Evolutionary conservation across 2,113 vertebrate genomes (phyloP).

Genomic region (Eulemur rufifrons): DNA sequence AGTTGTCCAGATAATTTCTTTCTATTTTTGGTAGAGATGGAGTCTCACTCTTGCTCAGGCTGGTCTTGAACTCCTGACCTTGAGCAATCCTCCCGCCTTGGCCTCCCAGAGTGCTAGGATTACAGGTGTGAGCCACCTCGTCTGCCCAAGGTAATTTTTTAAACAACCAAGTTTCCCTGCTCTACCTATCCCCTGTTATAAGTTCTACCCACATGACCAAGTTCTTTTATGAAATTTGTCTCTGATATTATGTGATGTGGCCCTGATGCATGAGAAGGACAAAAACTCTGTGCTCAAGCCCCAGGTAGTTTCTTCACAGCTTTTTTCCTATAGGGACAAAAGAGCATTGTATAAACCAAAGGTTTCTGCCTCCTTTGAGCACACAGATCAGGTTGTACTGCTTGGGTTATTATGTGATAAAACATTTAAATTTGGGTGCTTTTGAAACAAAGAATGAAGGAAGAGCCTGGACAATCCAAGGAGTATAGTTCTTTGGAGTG

Average conservation of each 20-base stretch:
- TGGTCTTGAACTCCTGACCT: no score
- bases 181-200: not conserved
- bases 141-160: not conserved
- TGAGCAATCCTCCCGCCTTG: no score
- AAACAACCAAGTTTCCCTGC: not conserved
- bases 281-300: slow-evolving; percentile 51
- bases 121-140: no score
- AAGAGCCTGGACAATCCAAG: not conserved
- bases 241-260: slow-evolving; percentile 19
- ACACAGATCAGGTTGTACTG: not conserved
- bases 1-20: no score
- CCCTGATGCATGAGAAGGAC: slow-evolving; percentile 15
- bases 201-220: slow-evolving; percentile 4
- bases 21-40: no score
- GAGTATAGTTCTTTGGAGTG: slow-evolving; percentile 31
- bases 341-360: slow-evolving; percentile 42
- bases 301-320: not conserved
- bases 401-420: not conserved
- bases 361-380: slow-evolving; percentile 24
- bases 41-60: no score
- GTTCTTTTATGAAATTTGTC: slow-evolving; percentile 6
- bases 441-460: slow-evolving; percentile 48
- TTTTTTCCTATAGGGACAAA: slow-evolving; percentile 54
- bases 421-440: slow-evolving; percentile 27
- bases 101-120: no score